Evolutionary conservation across 2,888 invertebrate genomes (phyloP).

Genomic region (Eugnorisma glareosa): DNA sequence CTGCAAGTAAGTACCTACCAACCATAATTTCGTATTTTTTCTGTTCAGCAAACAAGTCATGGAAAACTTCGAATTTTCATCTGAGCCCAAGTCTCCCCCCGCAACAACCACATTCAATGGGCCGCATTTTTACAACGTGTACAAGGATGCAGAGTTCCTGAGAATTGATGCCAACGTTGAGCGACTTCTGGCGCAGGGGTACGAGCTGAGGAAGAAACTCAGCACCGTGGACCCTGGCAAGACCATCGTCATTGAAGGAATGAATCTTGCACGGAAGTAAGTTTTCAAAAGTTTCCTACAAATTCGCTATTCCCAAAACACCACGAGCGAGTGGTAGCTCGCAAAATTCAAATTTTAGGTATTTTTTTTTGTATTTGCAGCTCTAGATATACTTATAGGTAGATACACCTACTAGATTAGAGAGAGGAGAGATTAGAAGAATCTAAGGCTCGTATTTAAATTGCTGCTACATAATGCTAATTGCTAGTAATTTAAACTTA

Average conservation of each 20-base stretch:
- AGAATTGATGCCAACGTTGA: slow-evolving; percentile 70
- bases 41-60: slow-evolving; percentile 18
- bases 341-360: neutral
- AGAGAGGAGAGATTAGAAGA: neutral
- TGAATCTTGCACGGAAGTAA: slow-evolving; percentile 59
- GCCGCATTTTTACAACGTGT: slow-evolving; percentile 49
- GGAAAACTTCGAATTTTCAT: slow-evolving; percentile 53
- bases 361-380: neutral
- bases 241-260: slow-evolving; percentile 62
- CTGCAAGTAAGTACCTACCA: too few species aligned
- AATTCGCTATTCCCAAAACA: neutral
- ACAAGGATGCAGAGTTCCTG: slow-evolving; percentile 73
- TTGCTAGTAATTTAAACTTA: neutral
- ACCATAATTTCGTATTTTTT: neutral
- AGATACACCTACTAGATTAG: too few species aligned
- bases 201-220: slow-evolving; percentile 72
- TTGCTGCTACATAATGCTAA: neutral
- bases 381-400: too few species aligned
- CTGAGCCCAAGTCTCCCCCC: neutral
- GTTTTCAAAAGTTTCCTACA: slow-evolving; percentile 2
- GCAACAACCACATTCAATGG: slow-evolving; percentile 45
- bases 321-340: neutral
- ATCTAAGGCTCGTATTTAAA: neutral
- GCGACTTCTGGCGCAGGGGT: slow-evolving; percentile 70
- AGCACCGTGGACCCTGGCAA: slow-evolving; percentile 69